phyloP scores from a whole-genome alignment of 2,888 invertebrate genomes.

The Clusia tigrina region DNA sequence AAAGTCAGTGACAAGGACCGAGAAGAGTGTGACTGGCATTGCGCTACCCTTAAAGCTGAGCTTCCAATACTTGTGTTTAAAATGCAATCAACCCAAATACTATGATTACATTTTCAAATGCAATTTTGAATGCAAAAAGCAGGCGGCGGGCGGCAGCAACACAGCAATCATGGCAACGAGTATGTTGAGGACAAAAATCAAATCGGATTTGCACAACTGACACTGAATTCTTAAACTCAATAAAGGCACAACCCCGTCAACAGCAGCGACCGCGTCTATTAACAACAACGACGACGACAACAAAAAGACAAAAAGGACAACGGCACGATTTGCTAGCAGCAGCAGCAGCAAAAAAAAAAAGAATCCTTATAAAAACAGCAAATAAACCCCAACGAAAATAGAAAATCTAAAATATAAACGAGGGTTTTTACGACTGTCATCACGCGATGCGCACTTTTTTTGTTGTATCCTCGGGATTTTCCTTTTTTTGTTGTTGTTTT shows the following conservation, averaged over 20 bases:
- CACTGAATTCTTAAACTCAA: conserved; percentile 16
- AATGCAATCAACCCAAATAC: neutral
- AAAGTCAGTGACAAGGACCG: neutral
- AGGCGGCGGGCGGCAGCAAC: neutral
- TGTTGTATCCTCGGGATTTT: too few species aligned
- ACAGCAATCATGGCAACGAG: too few species aligned
- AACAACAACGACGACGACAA: neutral
- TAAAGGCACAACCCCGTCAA: conserved; percentile 17
- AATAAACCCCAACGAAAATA: neutral
- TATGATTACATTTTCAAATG: neutral
- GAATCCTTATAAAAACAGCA: neutral
- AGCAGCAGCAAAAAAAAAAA: conserved; percentile 13
- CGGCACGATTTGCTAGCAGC: conserved; percentile 2
- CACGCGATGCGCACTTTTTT: conserved; percentile 25
- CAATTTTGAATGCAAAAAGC: neutral
- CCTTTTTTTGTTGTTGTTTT: neutral
- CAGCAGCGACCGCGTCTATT: neutral
- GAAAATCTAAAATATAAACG: conserved; percentile 8
- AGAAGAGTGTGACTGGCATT: too few species aligned
- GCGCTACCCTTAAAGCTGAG: neutral
- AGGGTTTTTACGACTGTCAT: conserved; percentile 25
- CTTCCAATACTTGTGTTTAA: neutral
- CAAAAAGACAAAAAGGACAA: conserved; percentile 1
- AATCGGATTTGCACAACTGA: conserved; percentile 14
- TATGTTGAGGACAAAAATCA: neutral